Evolutionary conservation across 1,140 invertebrate species (phyloP), one percentile per base, ranked within the genome.

Genomic region (Helicoverpa armigera): DNA sequence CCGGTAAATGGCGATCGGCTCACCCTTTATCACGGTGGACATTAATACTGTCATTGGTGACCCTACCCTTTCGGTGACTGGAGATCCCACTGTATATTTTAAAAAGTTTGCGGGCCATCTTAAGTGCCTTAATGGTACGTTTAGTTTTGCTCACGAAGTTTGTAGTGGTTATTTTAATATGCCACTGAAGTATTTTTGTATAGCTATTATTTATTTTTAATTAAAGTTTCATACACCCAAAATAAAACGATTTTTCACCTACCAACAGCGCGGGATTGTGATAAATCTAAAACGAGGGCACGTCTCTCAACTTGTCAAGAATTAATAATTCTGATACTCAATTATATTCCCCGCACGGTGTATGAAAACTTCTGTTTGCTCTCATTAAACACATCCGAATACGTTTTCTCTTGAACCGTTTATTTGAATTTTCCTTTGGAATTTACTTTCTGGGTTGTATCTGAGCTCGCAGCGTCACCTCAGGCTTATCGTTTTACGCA

Each of bases 401-500:
- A 76, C 56, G 43, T 51, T 58, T 56, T 61, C 58, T 58, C 56
- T 31, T 48, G 31, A 31, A 13, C 48, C 9, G 53, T 73, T 56
- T 65, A 77, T 67, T 51, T 53, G 50, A 77, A 50, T 75, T 61
- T 61, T 50, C 35, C 31, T 63, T 35, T 50, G 31, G 29, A 61
- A 63, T 63, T 61, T 75, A 75, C 72, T 61, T 75, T 75, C 67
- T 53, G 35, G 10, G 3, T 35, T 31, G 60, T 51, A 51, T 76
- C 58, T 53, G 48, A n/a, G 43, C 43, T 31, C 73, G 58, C 51
- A 54, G 58, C 14, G 11, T 35, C 48, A 67, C 60, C 50, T 77
- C 48, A 77, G 61, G 60, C 75, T 67, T 77, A 53, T 77, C 65
- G 51, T 70, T 79, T 79, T 70, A 72, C 63, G 54, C 53, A 79